Evolutionary conservation across 92 coral and sea anemone genomes (phyloP).

Genomic region (Porites divaricata): DNA sequence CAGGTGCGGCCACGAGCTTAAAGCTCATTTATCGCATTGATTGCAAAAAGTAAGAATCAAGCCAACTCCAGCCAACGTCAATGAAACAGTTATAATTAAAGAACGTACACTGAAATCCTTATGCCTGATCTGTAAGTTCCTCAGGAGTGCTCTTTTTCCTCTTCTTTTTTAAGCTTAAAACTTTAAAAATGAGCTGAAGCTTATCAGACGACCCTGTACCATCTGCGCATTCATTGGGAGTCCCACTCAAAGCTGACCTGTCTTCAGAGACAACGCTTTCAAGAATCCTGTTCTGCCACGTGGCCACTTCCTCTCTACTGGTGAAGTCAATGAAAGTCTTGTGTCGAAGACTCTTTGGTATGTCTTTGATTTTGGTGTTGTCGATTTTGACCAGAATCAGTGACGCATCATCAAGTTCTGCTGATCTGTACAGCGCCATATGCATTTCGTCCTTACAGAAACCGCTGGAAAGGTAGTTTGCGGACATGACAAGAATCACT

Average conservation of each 20-base stretch:
- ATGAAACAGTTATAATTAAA: too few species aligned
- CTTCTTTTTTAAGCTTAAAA: conserved; percentile 12
- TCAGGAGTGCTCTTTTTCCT: not conserved
- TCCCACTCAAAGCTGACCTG: conserved; percentile 4
- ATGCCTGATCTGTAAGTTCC: conserved; percentile 14
- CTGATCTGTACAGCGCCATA: conserved; percentile 66
- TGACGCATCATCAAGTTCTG: conserved; percentile 51
- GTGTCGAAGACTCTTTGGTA: conserved; percentile 67
- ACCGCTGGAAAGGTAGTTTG: conserved; percentile 71
- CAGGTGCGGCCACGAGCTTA: too few species aligned
- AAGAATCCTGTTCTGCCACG: conserved; percentile 62
- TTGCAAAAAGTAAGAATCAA: too few species aligned
- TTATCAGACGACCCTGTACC: not conserved
- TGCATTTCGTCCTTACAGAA: conserved; percentile 80
- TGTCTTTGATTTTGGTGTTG: conserved; percentile 47
- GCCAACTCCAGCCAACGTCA: too few species aligned
- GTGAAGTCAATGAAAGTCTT: conserved; percentile 73
- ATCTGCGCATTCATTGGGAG: not conserved
- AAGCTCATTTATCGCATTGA: too few species aligned
- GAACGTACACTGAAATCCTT: not conserved
- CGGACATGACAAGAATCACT: conserved; percentile 80
- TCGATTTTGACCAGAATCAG: conserved; percentile 71
- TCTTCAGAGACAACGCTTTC: conserved; percentile 12
- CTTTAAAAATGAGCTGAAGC: not conserved
- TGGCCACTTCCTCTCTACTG: conserved; percentile 59